phyloP scores from a whole-genome alignment of 2,888 invertebrate species.

The Psylliodes chrysocephalus region DNA sequence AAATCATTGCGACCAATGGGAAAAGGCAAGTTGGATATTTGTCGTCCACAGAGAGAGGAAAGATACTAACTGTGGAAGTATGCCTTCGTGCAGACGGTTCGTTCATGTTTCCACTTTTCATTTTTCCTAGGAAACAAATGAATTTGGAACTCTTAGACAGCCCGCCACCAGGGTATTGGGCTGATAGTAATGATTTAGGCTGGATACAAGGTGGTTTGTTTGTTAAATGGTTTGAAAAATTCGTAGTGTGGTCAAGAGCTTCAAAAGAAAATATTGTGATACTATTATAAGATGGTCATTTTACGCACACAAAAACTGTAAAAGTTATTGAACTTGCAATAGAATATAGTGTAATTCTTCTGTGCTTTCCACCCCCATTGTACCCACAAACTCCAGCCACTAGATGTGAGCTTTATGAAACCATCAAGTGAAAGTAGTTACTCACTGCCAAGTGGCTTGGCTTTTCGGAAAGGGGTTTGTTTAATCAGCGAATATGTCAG shows the following conservation, averaged over 20 bases:
- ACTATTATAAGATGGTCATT: slow-evolving; percentile 27
- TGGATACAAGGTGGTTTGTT: not conserved
- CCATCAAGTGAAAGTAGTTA: slow-evolving; percentile 24
- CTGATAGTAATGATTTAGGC: not conserved
- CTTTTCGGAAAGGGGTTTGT: not conserved
- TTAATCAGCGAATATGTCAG: not conserved
- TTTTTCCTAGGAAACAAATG: not conserved
- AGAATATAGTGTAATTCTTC: slow-evolving; percentile 49
- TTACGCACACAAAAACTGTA: slow-evolving; percentile 44
- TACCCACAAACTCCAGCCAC: slow-evolving; percentile 48
- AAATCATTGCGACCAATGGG: slow-evolving; percentile 1
- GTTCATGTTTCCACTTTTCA: not conserved
- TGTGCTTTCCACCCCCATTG: slow-evolving; percentile 54
- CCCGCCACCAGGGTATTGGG: not conserved
- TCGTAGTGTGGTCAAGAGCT: not conserved
- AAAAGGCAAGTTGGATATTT: not conserved
- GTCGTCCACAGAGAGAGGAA: not conserved
- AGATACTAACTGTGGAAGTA: not conserved
- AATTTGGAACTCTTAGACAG: not conserved
- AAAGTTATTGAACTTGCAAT: slow-evolving; percentile 51
- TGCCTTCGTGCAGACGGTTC: not conserved
- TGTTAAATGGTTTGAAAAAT: not conserved
- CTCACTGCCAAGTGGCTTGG: slow-evolving; percentile 5
- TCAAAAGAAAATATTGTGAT: slow-evolving; percentile 16
- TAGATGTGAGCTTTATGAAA: slow-evolving; percentile 10